Percentiles rank a stretch among this genome's conserved stretches.
These are phyloP conservation scores for Parotocinclus haroldoi DNA, from an alignment of 2,797 vertebrate genomes.

Conservation along the genomic window DNA sequence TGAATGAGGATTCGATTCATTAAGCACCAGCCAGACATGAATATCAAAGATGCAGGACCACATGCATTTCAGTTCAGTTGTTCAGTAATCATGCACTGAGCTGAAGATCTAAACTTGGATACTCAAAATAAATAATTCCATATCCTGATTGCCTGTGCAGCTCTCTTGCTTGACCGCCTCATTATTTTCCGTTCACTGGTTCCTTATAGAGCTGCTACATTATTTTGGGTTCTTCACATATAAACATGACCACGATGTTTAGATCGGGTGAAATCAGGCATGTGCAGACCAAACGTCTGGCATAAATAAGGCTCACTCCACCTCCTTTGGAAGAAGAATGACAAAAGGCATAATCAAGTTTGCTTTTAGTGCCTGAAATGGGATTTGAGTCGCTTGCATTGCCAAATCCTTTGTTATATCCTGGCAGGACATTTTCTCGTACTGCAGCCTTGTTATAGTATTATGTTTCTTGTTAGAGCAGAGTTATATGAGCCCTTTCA, in stretches of 20 bases:
- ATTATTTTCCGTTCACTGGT: neutral
- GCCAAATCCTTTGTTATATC: constrained; percentile 10
- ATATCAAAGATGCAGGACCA: too few relatives aligned
- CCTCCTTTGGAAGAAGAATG: neutral
- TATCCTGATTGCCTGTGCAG: too few relatives aligned
- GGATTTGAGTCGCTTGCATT: neutral
- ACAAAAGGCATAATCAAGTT: neutral
- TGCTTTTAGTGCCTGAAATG: neutral
- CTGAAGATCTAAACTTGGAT: too few relatives aligned
- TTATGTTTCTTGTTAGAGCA: constrained; percentile 28
- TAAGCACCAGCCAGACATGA: too few relatives aligned
- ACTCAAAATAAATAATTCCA: too few relatives aligned
- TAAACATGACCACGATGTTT: constrained; percentile 5
- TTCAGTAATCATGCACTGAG: too few relatives aligned
- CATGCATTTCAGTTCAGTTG: too few relatives aligned
- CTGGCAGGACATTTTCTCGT: constrained; percentile 10
- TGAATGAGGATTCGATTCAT: too few relatives aligned
- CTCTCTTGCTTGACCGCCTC: constrained; percentile 25
- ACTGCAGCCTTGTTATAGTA: neutral
- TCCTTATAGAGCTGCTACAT: constrained; percentile 18
- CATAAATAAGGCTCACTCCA: neutral
- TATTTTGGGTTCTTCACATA: constrained; percentile 45
- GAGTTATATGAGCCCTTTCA: constrained; percentile 2
- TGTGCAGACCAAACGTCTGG: neutral
- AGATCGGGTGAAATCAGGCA: constrained; percentile 25